Base-by-base conservation (phyloP, 2,113 vertebrate species). In the Etia nguti region DNA sequence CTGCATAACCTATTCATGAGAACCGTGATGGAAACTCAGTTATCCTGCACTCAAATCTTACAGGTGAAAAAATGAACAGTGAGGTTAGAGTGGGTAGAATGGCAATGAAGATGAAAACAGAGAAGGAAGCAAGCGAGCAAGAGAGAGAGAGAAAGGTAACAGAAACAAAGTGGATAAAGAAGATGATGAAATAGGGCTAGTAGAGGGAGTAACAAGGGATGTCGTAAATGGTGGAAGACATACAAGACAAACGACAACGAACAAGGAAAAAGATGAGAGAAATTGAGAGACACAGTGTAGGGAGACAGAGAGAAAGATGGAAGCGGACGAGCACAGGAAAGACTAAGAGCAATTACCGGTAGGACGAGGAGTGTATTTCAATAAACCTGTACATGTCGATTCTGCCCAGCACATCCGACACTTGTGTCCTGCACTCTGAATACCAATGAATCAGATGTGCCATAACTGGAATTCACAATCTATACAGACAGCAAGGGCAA, bases 401-500 rank as follows among this genome's bases (percentile, higher is more conserved):
- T 92, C 92, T 41, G 79, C 82, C 81, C 77, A 43, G 77, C 91
- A 94, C 90, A 93, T 92, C 88, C 80, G 29, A 82, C 81, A 79
- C 90, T 91, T 48, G 81, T 82, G 86, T 86, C 87, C 70, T 83
- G 84, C 86, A 31, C 90, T 86, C 89, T 91, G 95, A 94, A 96
- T 96, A 94, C 88, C 93, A 95, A 96, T 93, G 92, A 94, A 75
- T 84, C 87, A 88, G 84, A 92, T 77, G 10, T 48, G 15, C 82
- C 89, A 87, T 88, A 93, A 89, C 94, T 89, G 79, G 93, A 95
- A 95, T 95, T 92, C 94, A 91, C 93, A 92, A 94, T 95, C 94
- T 82, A 92, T 87, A 93, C 92, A 91, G 91, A 91, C 84, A 18
- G 90, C 85, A 84, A 86, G 79, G 83, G 81, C 89, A 88, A 75